These are phyloP conservation scores for Leucoraja erinaceus DNA, from an alignment of 2,113 vertebrate species.

Conservation along the genomic window DNA sequence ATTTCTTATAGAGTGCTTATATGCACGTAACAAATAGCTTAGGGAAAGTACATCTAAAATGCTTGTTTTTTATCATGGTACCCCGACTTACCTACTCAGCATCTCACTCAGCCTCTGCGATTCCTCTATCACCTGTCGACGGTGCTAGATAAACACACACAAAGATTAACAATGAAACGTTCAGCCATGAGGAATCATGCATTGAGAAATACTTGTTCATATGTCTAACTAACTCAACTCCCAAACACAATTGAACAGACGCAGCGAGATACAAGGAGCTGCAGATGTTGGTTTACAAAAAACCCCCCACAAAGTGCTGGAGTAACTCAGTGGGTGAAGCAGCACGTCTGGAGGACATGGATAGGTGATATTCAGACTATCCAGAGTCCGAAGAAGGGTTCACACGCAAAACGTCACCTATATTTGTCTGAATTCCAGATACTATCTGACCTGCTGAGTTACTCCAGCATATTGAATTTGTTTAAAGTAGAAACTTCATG, in stretches of 20 bases:
- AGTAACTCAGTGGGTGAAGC: no score
- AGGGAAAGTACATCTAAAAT: not conserved
- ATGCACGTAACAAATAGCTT: not conserved
- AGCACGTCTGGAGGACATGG: no score
- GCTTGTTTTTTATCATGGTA: no score
- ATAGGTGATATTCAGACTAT: no score
- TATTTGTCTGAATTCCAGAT: no score
- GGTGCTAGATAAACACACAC: constrained; percentile 54
- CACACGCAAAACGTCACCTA: no score
- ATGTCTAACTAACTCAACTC: not conserved
- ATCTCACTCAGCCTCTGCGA: constrained; percentile 66
- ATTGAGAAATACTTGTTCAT: not conserved
- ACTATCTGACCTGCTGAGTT: no score
- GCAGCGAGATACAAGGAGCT: not conserved
- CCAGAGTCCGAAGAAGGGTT: no score
- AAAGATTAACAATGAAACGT: not conserved
- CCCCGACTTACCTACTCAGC: constrained; percentile 59
- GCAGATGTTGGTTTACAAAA: no score
- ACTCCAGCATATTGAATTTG: no score
- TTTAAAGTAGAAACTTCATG: not conserved
- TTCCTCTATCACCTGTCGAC: constrained; percentile 61
- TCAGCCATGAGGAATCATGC: not conserved
- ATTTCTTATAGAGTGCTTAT: not conserved
- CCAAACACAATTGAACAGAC: not conserved
- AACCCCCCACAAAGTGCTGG: no score